phyloP scores from a whole-genome alignment of 2,797 vertebrate genomes.

The Eutrigla gurnardus region DNA sequence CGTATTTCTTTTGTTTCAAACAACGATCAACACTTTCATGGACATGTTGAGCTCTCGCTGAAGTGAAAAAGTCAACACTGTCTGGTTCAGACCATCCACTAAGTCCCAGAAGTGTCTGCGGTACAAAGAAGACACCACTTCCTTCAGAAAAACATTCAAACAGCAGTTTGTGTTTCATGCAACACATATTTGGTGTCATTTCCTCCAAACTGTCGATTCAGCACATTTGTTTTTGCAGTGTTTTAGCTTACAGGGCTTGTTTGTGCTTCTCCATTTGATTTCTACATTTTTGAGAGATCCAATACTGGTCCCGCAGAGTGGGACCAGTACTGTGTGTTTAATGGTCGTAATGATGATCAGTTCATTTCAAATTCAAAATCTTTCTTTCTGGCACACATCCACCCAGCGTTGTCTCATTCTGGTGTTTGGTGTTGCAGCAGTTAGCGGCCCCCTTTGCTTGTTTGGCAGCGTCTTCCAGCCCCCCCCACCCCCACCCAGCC shows the following conservation, averaged over 20 bases:
- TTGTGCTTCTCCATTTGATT: background rate
- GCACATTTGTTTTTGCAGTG: background rate
- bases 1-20: background rate
- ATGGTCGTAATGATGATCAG: background rate
- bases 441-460: conserved; percentile 73
- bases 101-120: too few species aligned
- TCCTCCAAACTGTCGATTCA: background rate
- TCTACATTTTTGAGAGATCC: conserved; percentile 12
- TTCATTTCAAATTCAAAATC: conserved; percentile 19
- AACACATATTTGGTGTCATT: background rate
- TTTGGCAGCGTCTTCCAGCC: conserved; percentile 55
- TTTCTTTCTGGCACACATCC: conserved; percentile 30
- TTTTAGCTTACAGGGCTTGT: background rate
- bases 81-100: too few species aligned
- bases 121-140: background rate
- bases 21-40: background rate
- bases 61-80: background rate
- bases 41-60: background rate
- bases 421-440: conserved; percentile 62
- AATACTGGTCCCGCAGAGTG: background rate
- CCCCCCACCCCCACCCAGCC: conserved; percentile 21
- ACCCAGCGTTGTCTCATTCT: conserved; percentile 41
- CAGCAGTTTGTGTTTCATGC: background rate
- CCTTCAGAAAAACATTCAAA: background rate
- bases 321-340: background rate